phyloP scores from a whole-genome alignment of 2,113 vertebrate species.

The Paradisaea rubra region DNA sequence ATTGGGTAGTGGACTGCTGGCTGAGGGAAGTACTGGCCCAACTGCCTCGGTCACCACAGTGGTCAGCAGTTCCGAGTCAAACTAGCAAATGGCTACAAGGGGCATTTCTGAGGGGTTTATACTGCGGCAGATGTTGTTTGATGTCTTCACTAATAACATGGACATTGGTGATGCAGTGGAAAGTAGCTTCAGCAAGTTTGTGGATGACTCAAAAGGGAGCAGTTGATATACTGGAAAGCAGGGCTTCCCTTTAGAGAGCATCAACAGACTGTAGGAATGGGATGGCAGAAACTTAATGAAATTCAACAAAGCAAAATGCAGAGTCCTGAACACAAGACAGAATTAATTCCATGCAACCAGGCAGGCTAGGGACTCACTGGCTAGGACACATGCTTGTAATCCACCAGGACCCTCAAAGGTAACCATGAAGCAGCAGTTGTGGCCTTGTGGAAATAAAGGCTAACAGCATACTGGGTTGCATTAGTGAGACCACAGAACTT shows the following conservation, averaged over 20 bases:
- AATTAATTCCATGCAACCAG: neutral
- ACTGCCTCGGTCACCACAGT: neutral
- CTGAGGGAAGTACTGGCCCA: neutral
- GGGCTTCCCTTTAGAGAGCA: neutral
- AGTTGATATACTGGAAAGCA: neutral
- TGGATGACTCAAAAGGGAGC: neutral
- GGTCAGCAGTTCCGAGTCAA: neutral
- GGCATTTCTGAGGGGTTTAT: neutral
- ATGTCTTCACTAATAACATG: neutral
- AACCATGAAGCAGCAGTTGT: neutral
- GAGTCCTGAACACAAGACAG: neutral
- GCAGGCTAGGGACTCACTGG: neutral
- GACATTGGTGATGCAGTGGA: neutral
- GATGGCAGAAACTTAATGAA: neutral
- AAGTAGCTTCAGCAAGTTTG: neutral
- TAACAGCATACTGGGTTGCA: neutral
- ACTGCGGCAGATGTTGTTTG: neutral
- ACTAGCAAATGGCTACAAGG: neutral
- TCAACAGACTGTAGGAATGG: neutral
- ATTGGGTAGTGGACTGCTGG: neutral
- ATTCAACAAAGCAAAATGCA: neutral
- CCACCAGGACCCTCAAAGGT: neutral
- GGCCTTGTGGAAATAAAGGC: neutral
- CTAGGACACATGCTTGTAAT: neutral
- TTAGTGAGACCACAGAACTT: neutral